phyloP scores from a whole-genome alignment of 2,888 invertebrate genomes.

The Orthonevra nobilis region DNA sequence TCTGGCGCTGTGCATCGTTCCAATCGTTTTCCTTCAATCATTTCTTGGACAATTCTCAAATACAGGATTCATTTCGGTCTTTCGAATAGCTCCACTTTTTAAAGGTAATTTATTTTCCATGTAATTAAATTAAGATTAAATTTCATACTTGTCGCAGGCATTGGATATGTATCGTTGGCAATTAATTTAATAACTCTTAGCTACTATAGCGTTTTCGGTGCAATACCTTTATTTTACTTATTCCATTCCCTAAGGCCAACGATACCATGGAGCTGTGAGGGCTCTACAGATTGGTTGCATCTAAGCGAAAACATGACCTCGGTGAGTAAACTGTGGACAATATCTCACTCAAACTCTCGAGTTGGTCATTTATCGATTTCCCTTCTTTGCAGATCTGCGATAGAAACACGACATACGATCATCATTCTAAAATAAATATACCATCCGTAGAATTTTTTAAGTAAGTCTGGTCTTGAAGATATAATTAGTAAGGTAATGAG shows the following conservation, averaged over 20 bases:
- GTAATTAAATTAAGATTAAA: too few relatives aligned
- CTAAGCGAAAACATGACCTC: too few relatives aligned
- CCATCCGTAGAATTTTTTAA: too few relatives aligned
- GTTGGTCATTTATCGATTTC: too few relatives aligned
- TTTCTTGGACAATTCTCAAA: constrained; percentile 90
- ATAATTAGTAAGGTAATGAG: too few relatives aligned
- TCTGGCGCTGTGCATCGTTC: constrained; percentile 79
- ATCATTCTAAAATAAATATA: too few relatives aligned
- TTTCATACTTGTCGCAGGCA: constrained; percentile 82
- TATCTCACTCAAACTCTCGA: too few relatives aligned
- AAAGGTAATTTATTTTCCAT: constrained; percentile 84
- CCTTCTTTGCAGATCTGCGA: too few relatives aligned
- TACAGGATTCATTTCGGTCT: constrained; percentile 88
- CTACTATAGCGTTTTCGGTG: constrained; percentile 91
- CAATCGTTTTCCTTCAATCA: constrained; percentile 91
- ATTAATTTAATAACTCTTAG: constrained; percentile 88
- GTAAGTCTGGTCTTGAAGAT: too few relatives aligned
- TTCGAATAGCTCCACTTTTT: constrained; percentile 88
- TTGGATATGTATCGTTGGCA: constrained; percentile 90
- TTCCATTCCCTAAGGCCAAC: constrained; percentile 85
- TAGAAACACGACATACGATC: too few relatives aligned
- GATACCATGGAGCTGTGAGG: constrained; percentile 84
- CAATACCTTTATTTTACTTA: constrained; percentile 90
- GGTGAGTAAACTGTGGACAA: too few relatives aligned
- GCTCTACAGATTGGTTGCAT: constrained; percentile 74